A percentile compares a stretch with the other conserved stretches of the same genome.
phyloP scores from a whole-genome alignment of 2,888 invertebrate genomes.

The Apamea sordens region DNA sequence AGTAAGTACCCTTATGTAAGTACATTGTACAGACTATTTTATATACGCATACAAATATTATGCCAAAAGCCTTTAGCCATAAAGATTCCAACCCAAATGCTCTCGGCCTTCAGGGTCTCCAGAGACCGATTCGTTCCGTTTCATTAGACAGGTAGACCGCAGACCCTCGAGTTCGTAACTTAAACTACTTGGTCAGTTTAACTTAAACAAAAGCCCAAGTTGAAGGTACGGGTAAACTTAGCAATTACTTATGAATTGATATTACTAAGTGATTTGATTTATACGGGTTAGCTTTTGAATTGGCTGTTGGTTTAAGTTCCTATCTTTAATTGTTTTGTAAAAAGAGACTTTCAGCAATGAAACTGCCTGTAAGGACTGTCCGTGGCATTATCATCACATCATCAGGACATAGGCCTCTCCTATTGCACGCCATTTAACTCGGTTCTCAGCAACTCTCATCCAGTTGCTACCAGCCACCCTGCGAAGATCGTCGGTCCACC shows the following conservation, averaged over 20 bases:
- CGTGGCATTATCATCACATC: too few relatives aligned
- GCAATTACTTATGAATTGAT: conserved; percentile 45
- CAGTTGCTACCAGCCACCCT: too few relatives aligned
- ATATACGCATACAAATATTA: conserved; percentile 10
- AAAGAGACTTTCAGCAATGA: neutral
- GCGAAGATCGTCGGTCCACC: too few relatives aligned
- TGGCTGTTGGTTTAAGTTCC: neutral
- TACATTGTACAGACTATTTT: neutral
- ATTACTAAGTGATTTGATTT: conserved; percentile 47
- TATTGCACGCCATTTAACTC: too few relatives aligned
- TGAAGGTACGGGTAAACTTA: conserved; percentile 46
- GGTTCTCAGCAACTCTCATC: too few relatives aligned
- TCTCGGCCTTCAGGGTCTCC: conserved; percentile 16
- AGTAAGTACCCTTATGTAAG: too few relatives aligned
- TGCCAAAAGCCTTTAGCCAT: conserved; percentile 26
- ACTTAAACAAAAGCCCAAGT: conserved; percentile 58
- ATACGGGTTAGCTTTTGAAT: conserved; percentile 41
- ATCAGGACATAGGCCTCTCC: too few relatives aligned
- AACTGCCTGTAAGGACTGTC: neutral
- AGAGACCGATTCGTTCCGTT: conserved; percentile 56
- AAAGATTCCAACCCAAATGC: conserved; percentile 46
- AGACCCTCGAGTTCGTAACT: conserved; percentile 42
- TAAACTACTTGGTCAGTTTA: conserved; percentile 64
- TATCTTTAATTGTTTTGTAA: neutral
- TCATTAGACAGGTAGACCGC: conserved; percentile 54